phyloP scores from a whole-genome alignment of 2,113 vertebrate species.

The Gobiocypris rarus region DNA sequence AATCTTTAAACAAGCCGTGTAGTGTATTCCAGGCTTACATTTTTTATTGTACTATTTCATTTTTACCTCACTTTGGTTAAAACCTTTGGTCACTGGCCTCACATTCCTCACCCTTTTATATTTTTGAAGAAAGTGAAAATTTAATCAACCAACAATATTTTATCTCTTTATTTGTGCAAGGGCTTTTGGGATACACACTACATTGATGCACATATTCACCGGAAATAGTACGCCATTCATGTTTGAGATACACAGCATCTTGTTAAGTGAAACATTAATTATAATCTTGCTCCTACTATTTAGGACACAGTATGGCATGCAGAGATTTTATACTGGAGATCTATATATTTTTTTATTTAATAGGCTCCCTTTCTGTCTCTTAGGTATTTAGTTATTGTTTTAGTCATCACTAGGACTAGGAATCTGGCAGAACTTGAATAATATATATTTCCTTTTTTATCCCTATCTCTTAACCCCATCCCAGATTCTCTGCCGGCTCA shows the following conservation, averaged over 20 bases:
- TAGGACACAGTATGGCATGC: background rate
- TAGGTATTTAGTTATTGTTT: background rate
- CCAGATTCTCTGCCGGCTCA: slow-evolving; percentile 83
- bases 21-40: too few relatives aligned
- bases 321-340: background rate
- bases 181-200: background rate
- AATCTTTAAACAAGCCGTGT: too few relatives aligned
- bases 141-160: too few relatives aligned
- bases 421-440: background rate
- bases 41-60: too few relatives aligned
- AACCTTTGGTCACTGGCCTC: too few relatives aligned
- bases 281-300: background rate
- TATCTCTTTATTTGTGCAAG: too few relatives aligned
- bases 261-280: background rate
- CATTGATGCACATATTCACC: background rate
- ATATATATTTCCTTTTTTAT: background rate
- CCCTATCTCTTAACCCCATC: background rate
- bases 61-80: background rate
- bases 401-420: background rate
- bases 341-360: background rate
- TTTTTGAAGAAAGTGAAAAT: background rate
- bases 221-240: background rate
- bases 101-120: background rate
- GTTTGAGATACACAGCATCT: too few relatives aligned
- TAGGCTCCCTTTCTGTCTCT: background rate